Conservation (phyloP, 2,888 invertebrate species). For the Shargacucullia verbasci region DNA sequence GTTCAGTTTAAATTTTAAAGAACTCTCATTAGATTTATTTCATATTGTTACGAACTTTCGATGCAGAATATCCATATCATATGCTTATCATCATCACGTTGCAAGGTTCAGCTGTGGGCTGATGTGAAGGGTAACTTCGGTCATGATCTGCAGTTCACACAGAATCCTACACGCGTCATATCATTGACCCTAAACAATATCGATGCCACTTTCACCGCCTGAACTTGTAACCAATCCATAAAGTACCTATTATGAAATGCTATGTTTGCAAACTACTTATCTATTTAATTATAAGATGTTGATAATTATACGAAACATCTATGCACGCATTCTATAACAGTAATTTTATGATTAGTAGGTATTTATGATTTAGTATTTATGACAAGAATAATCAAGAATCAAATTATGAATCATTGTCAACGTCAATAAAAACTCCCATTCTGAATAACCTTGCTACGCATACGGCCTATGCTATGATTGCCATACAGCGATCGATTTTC, state of each 20-base stretch:
- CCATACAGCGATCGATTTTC: slow-evolving; percentile 10
- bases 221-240: background rate
- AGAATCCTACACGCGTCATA: background rate
- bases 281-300: too few relatives aligned
- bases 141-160: background rate
- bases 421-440: background rate
- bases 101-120: slow-evolving; percentile 8
- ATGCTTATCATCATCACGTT: slow-evolving; percentile 18
- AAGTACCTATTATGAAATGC: slow-evolving; percentile 1
- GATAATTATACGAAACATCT: too few relatives aligned
- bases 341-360: too few relatives aligned
- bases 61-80: too few relatives aligned
- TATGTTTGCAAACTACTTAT: slow-evolving; percentile 1
- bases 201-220: background rate
- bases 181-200: slow-evolving; percentile 12
- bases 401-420: background rate
- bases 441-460: background rate
- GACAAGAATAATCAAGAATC: too few relatives aligned
- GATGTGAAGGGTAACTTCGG: background rate
- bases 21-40: too few relatives aligned
- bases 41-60: too few relatives aligned
- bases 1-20: too few relatives aligned
- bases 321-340: too few relatives aligned
- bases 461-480: background rate
- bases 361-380: too few relatives aligned